Evolutionary conservation across 2,888 invertebrate species (phyloP).

Genomic region (Shargacucullia verbasci): DNA sequence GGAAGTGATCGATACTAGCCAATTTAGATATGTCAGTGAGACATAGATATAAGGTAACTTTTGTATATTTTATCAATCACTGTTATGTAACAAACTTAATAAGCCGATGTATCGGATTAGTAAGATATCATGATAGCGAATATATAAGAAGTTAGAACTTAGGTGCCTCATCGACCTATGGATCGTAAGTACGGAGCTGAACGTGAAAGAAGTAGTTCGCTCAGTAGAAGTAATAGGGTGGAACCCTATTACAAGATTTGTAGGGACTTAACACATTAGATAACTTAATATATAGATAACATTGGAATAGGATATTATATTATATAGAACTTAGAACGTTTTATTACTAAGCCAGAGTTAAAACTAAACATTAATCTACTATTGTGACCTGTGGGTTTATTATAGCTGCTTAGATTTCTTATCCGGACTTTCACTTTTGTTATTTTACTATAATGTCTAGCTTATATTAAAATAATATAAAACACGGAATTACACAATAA

Average conservation of each 20-base stretch:
- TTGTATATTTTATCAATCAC: conserved; percentile 14
- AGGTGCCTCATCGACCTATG: no score
- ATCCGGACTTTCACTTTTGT: conserved; percentile 39
- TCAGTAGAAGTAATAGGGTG: no score
- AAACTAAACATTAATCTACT: conserved; percentile 3
- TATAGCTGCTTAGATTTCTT: conserved; percentile 33
- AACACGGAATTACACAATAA: conserved; percentile 9
- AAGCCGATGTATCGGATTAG: conserved; percentile 30
- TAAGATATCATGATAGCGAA: conserved; percentile 12
- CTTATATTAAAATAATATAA: conserved; percentile 4
- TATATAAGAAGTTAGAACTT: conserved; percentile 3
- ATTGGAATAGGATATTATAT: no score
- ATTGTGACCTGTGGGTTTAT: conserved; percentile 16
- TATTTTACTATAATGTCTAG: conserved; percentile 3
- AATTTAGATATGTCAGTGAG: conserved; percentile 35
- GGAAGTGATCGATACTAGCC: conserved; percentile 29
- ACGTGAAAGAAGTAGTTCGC: no score
- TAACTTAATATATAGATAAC: no score
- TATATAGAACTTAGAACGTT: no score
- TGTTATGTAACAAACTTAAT: conserved; percentile 32
- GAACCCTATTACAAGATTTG: no score
- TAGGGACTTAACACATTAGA: no score
- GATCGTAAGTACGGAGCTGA: no score
- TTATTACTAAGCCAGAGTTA: no score
- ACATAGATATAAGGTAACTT: conserved; percentile 19